Percentiles rank a stretch among this genome's conserved stretches.
These are phyloP conservation scores for Erebia ligea DNA, from an alignment of 2,888 invertebrate genomes.

Conservation along the genomic window DNA sequence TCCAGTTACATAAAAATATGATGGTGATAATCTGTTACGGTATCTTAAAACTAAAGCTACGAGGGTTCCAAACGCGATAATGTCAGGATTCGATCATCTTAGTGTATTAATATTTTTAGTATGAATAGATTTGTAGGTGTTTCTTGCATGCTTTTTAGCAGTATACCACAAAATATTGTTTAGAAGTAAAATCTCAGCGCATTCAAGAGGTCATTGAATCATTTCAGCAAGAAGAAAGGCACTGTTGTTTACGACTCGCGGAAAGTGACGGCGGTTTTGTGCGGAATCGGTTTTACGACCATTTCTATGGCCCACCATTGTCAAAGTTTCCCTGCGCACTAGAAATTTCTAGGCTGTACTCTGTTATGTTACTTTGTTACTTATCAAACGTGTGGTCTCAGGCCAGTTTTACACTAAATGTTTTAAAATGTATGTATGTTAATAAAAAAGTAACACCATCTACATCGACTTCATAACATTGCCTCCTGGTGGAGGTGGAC, in stretches of 20 bases:
- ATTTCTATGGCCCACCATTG: conserved; percentile 45
- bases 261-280: conserved; percentile 47
- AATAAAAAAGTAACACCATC: neutral
- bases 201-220: conserved; percentile 20
- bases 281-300: conserved; percentile 42
- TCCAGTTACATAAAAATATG: too few species aligned
- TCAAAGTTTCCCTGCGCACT: conserved; percentile 46
- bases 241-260: conserved; percentile 27
- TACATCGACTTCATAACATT: too few species aligned
- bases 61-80: too few species aligned
- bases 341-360: conserved; percentile 40
- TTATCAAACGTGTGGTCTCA: conserved; percentile 26
- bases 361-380: conserved; percentile 43
- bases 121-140: too few species aligned
- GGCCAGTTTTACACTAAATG: conserved; percentile 16
- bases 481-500: too few species aligned
- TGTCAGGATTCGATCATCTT: too few species aligned
- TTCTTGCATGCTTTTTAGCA: too few species aligned
- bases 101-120: too few species aligned
- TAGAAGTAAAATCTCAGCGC: neutral
- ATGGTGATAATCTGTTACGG: too few species aligned
- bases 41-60: too few species aligned
- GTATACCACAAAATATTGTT: too few species aligned
- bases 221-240: conserved; percentile 17
- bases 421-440: conserved; percentile 9